These are phyloP conservation scores for Drosophila subobscura DNA, from an alignment of 1,140 invertebrate species.

Conservation along the genomic window DNA sequence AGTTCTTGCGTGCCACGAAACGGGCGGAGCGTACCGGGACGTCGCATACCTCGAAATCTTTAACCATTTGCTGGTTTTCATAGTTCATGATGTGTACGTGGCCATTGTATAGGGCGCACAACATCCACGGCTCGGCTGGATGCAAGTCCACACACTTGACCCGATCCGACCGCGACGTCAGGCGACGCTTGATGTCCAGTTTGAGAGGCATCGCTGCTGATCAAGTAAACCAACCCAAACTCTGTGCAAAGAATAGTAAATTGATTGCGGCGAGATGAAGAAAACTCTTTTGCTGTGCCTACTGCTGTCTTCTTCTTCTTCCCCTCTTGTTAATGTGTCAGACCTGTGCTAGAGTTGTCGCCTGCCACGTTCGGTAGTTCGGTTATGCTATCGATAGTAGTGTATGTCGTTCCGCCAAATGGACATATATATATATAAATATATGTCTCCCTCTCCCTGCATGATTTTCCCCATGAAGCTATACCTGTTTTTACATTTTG, in stretches of 20 bases:
- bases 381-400: constrained; percentile 13
- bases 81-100: constrained; percentile 99
- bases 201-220: constrained; percentile 90
- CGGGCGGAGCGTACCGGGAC: constrained; percentile 97
- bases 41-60: constrained; percentile 92
- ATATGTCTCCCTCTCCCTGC: no score
- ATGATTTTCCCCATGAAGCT: no score
- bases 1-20: constrained; percentile 99
- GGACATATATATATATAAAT: no score
- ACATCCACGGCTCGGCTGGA: constrained; percentile 98
- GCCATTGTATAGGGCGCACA: constrained; percentile 98
- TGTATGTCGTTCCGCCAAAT: not conserved
- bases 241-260: constrained; percentile 25
- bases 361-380: constrained; percentile 51
- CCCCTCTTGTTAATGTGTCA: constrained; percentile 71
- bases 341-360: constrained; percentile 57
- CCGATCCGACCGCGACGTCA: constrained; percentile 98
- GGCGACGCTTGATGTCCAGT: constrained; percentile 98
- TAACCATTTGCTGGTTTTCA: constrained; percentile 90
- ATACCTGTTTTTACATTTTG: not conserved
- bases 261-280: constrained; percentile 45
- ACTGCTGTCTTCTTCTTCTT: constrained; percentile 27
- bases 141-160: constrained; percentile 99
- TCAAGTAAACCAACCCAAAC: constrained; percentile 26
- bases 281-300: constrained; percentile 57